Percentiles rank a stretch among this genome's conserved stretches.
phyloP scores from a whole-genome alignment of 2,797 vertebrate species.

The Sebastes paucispinis region DNA sequence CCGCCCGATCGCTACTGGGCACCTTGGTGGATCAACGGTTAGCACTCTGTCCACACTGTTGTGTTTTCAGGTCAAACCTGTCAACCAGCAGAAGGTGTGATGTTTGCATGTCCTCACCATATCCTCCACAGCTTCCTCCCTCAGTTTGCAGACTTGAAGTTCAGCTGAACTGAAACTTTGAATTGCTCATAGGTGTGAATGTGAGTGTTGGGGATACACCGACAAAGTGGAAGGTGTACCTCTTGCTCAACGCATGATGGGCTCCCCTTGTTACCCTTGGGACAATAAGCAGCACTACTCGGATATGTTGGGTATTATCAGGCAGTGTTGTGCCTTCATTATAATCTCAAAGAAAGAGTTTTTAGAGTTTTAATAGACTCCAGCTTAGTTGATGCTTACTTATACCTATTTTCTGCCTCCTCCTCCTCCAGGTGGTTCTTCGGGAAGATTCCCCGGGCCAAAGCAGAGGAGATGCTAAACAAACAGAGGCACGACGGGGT shows the following conservation, averaged over 20 bases:
- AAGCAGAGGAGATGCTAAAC: constrained; percentile 98
- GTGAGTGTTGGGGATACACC: neutral
- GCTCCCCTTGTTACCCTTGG: neutral
- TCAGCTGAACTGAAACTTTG: neutral
- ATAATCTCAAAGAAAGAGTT: neutral
- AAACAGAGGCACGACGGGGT: constrained; percentile 98
- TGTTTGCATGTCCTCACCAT: neutral
- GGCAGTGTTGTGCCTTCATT: neutral
- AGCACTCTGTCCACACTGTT: neutral
- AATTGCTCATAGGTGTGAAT: neutral
- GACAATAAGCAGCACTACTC: neutral
- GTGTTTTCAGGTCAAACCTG: neutral
- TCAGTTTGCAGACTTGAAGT: neutral
- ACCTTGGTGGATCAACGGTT: neutral
- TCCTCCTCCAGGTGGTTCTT: constrained; percentile 93
- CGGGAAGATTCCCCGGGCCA: constrained; percentile 97
- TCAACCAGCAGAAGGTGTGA: neutral
- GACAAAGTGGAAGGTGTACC: neutral
- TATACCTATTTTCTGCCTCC: neutral
- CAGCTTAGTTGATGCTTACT: neutral
- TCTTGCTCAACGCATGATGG: neutral
- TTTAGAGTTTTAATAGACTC: neutral
- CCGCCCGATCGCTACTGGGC: no score
- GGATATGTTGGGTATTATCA: neutral
- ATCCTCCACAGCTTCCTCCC: neutral